Evolutionary conservation across 2,113 vertebrate species (phyloP), one percentile per base, ranked within the genome.

Genomic region (Capreolus pygargus): DNA sequence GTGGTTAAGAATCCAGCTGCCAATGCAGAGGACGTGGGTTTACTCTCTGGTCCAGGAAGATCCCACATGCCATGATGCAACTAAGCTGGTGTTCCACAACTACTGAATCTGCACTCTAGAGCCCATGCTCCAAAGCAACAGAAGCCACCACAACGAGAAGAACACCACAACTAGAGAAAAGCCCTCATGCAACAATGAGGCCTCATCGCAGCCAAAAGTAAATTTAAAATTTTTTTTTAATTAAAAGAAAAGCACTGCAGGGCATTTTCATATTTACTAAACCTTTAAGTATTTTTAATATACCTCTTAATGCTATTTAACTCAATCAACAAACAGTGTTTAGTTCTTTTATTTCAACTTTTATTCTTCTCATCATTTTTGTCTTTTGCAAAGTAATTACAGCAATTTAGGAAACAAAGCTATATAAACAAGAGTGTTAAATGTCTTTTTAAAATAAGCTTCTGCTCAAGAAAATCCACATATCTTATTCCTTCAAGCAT

Each of bases 301-400:
- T 1, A 8, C 25, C 57, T 30, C 25, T 61, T 45, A 86, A 70
- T 70, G 25, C 10, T 21, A 86, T 2, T 23, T 14, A 47, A 93
- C 5, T 94, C 74, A 6, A 64, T 39, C 61, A 95, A 74, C 60
- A 95, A 84, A 64, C 50, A 57, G 74, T 21, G 81, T 90, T 88
- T 47, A 15, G 13, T 91, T 87, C 23, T 52, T 96, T 97, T 95
- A 94, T 96, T 96, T 96, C 39, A 93, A 36, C 54, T 86, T 91
- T 93, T 85, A 87, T 50, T 95, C 21, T 70, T 83, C 25, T 82
- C 57, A 79, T 39, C 27, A 57, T 84, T 19, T 21, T 94, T 45
- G 14, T 78, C 5, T 86, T 83, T 89, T 67, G 91, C 21, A 86
- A 90, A 6, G 23, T 17, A 96, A 88, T 96, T 74, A 78, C 36